A percentile compares a stretch with the other conserved stretches of the same genome.
phyloP scores from a whole-genome alignment of 2,113 vertebrate species.

The Halcyon malimbica region DNA sequence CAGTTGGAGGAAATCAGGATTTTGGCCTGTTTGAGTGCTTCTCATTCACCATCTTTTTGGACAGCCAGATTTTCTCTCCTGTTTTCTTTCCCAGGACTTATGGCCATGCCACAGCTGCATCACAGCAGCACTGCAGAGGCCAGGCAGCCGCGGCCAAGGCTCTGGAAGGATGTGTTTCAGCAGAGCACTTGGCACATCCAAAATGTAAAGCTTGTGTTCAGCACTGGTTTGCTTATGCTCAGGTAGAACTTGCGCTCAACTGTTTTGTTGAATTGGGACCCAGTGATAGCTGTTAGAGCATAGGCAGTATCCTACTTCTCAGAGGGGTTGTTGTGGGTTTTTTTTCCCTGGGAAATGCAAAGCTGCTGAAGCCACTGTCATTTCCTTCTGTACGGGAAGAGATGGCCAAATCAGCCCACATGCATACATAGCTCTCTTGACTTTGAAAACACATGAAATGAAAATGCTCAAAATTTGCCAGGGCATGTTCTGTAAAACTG shows the following conservation, averaged over 20 bases:
- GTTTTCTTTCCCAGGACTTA: not conserved
- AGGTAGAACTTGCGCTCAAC: not conserved
- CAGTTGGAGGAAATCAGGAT: not conserved
- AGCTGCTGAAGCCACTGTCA: not conserved
- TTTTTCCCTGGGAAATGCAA: not conserved
- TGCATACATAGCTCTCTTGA: not conserved
- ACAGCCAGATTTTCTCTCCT: fast-evolving
- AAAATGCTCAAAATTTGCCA: not conserved
- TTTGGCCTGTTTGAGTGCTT: not conserved
- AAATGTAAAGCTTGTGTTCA: not conserved
- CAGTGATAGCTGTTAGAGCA: not conserved
- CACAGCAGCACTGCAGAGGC: not conserved
- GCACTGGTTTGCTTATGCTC: not conserved
- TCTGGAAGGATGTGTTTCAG: not conserved
- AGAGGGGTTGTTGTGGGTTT: not conserved
- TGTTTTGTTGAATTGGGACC: not conserved
- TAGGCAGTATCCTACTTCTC: not conserved
- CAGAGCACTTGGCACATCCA: not conserved
- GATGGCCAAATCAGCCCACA: not conserved
- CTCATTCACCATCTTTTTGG: not conserved
- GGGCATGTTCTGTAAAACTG: not conserved
- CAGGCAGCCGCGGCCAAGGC: not conserved
- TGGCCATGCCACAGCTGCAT: not conserved
- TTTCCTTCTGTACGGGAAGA: not conserved
- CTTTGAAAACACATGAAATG: not conserved